A percentile compares a stretch with the other conserved stretches of the same genome.
Conservation (phyloP, 2,888 invertebrate genomes). For the Lottia scabra region DNA sequence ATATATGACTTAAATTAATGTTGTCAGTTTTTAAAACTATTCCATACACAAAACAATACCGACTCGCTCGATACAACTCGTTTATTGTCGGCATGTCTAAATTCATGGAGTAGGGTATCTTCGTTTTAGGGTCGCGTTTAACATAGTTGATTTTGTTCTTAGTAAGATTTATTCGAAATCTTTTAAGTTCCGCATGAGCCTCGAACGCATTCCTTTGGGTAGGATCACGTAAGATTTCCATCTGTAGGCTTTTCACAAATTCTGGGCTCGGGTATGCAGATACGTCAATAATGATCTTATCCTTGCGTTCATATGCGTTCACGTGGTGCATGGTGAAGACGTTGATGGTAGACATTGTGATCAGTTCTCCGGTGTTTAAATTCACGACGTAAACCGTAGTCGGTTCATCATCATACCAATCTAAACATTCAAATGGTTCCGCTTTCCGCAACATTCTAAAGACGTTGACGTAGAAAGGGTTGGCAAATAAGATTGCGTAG, state of each 20-base stretch:
- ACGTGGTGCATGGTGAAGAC: conserved; percentile 62
- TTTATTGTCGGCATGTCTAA: conserved; percentile 64
- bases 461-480: conserved; percentile 58
- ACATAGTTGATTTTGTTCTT: conserved; percentile 21
- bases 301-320: conserved; percentile 56
- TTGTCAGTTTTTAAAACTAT: conserved; percentile 55
- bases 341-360: conserved; percentile 40
- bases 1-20: conserved; percentile 40
- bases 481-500: conserved; percentile 57
- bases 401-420: conserved; percentile 48
- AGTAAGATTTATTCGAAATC: conserved; percentile 49
- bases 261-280: conserved; percentile 54
- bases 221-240: conserved; percentile 44
- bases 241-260: conserved; percentile 49
- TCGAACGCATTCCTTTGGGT: conserved; percentile 44
- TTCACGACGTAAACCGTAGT: conserved; percentile 53
- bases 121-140: conserved; percentile 9
- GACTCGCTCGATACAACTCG: conserved; percentile 47
- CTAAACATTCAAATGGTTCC: conserved; percentile 53
- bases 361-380: conserved; percentile 43
- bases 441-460: conserved; percentile 49
- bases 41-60: conserved; percentile 62
- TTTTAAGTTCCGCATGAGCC: conserved; percentile 43
- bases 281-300: conserved; percentile 50
- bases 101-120: conserved; percentile 36